Conservation (phyloP, 2,888 invertebrate species). For the Andrena bicolor region DNA sequence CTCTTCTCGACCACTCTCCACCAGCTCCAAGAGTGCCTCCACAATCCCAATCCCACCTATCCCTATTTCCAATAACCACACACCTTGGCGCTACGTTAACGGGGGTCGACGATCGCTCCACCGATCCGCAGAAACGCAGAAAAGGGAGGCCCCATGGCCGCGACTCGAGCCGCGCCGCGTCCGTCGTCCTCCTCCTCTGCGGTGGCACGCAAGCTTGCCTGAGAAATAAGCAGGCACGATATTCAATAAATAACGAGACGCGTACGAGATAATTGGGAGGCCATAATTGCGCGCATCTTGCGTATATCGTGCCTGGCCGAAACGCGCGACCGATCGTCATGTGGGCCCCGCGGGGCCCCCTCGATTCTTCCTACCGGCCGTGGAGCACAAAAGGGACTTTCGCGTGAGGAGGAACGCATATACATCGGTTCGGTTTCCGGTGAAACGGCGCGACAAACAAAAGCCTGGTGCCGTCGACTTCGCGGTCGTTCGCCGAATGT, state of each 20-base stretch:
- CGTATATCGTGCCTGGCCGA: slow-evolving; percentile 62
- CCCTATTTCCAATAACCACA: too few species aligned
- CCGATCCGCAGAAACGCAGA: slow-evolving; percentile 21
- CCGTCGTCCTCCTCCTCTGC: slow-evolving; percentile 8
- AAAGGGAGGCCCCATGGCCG: not conserved
- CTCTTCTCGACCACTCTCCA: too few species aligned
- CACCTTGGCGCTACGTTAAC: slow-evolving; percentile 16
- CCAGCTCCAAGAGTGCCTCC: too few species aligned
- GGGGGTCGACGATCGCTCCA: slow-evolving; percentile 9
- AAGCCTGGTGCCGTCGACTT: slow-evolving; percentile 66
- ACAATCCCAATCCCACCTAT: too few species aligned
- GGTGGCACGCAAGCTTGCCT: slow-evolving; percentile 75
- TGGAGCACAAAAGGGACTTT: slow-evolving; percentile 67
- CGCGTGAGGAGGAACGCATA: slow-evolving; percentile 58
- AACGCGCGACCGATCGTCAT: slow-evolving; percentile 71
- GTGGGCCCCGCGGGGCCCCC: slow-evolving; percentile 68
- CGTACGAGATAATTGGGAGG: slow-evolving; percentile 78
- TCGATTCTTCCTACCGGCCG: slow-evolving; percentile 46
- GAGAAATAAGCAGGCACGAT: slow-evolving; percentile 72
- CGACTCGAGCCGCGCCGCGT: not conserved
- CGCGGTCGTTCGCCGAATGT: slow-evolving; percentile 73
- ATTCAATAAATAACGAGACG: slow-evolving; percentile 77
- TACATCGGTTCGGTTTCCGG: slow-evolving; percentile 79
- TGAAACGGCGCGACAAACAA: slow-evolving; percentile 77
- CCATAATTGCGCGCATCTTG: slow-evolving; percentile 77